A percentile compares a stretch with the other conserved stretches of the same genome.
phyloP scores from a whole-genome alignment of 2,797 vertebrate species.

The Setipinna tenuifilis region DNA sequence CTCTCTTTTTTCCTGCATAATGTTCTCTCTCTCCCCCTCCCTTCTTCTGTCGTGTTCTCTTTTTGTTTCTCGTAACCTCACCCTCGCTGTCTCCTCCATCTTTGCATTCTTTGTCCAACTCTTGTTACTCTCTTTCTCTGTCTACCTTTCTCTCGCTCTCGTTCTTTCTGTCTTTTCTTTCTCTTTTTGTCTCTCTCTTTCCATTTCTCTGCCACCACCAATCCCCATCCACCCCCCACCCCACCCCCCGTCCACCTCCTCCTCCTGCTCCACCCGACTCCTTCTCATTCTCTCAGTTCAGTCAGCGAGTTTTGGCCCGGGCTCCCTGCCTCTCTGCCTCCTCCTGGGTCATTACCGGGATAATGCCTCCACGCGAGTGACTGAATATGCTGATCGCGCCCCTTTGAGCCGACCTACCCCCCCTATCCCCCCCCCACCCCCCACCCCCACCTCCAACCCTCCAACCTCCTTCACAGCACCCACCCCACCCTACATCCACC shows the following conservation, averaged over 20 bases:
- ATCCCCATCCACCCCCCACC: not conserved
- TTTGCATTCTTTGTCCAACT: constrained; percentile 1
- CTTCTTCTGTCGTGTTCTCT: too few relatives aligned
- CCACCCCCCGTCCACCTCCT: not conserved
- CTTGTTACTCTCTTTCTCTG: not conserved
- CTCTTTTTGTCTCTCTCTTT: not conserved
- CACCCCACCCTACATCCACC: too few relatives aligned
- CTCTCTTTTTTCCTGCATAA: not conserved
- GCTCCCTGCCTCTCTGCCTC: constrained; percentile 14
- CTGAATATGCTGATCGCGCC: constrained; percentile 51
- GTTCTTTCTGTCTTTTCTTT: not conserved
- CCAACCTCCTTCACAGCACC: too few relatives aligned
- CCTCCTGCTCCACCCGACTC: not conserved
- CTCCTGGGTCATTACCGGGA: constrained; percentile 36
- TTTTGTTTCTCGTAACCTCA: not conserved
- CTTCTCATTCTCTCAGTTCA: constrained; percentile 35
- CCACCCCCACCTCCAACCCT: too few relatives aligned
- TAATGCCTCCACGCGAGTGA: constrained; percentile 33
- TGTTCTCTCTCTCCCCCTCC: too few relatives aligned
- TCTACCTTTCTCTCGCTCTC: not conserved
- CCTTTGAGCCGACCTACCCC: constrained; percentile 29
- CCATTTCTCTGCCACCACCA: not conserved
- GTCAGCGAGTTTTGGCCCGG: constrained; percentile 24
- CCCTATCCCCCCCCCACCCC: too few relatives aligned
- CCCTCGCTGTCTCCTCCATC: not conserved